phyloP scores from a whole-genome alignment of 2,888 invertebrate genomes.

The Heliconius sara region DNA sequence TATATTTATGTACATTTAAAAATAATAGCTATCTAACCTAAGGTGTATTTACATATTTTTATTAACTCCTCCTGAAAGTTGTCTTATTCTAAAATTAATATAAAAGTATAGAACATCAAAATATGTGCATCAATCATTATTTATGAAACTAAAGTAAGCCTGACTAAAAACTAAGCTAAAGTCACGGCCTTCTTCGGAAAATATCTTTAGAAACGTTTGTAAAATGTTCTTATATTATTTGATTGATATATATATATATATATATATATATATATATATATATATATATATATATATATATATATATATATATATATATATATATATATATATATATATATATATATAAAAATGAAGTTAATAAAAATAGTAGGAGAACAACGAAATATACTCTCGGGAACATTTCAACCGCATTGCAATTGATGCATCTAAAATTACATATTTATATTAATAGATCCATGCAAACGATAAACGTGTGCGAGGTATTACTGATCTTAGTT shows the following conservation, averaged over 20 bases:
- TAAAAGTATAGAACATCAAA: no score
- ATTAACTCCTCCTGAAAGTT: no score
- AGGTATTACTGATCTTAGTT: neutral
- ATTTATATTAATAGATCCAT: neutral
- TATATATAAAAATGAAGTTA: neutral
- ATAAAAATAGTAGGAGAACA: neutral
- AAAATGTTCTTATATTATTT: no score
- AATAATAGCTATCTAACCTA: neutral
- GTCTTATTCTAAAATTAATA: neutral
- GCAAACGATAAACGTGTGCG: neutral
- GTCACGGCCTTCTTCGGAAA: no score
- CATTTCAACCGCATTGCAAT: neutral
- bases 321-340: no score
- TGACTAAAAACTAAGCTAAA: no score
- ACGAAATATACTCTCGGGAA: neutral
- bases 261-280: no score
- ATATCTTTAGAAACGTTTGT: no score
- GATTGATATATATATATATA: no score
- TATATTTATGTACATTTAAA: neutral
- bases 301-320: neutral
- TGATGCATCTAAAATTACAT: neutral
- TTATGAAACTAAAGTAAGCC: no score
- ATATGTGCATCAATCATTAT: no score
- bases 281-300: neutral
- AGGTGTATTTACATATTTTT: neutral